phyloP scores from a whole-genome alignment of 2,113 vertebrate species.

The Prionailurus viverrinus region DNA sequence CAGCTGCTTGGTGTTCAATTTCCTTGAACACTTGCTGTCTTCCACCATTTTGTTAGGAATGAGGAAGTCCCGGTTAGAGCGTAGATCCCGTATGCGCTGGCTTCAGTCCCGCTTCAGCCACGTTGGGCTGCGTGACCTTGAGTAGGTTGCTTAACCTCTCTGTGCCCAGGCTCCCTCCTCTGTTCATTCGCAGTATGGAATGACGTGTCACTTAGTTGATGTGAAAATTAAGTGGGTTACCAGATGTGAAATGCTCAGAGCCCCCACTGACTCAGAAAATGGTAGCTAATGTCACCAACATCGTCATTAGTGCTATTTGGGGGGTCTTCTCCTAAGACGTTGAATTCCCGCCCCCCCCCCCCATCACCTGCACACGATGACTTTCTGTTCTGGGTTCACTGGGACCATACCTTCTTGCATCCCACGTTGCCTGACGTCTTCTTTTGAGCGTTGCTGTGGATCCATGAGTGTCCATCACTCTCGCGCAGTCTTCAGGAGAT shows the following conservation, averaged over 20 bases:
- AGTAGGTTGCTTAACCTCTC: neutral
- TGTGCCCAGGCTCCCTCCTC: neutral
- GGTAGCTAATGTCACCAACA: neutral
- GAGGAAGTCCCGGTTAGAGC: neutral
- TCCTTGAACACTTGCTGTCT: neutral
- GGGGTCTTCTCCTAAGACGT: accelerated
- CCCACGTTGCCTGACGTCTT: neutral
- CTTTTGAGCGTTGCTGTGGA: accelerated
- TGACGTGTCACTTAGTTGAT: neutral
- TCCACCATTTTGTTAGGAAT: neutral
- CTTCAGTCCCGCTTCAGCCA: neutral
- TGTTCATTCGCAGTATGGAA: neutral
- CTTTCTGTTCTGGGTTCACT: neutral
- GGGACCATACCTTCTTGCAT: accelerated
- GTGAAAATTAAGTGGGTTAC: neutral
- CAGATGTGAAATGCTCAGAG: neutral
- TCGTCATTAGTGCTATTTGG: accelerated
- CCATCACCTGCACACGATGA: no score
- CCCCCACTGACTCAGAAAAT: neutral
- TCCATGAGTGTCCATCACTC: accelerated
- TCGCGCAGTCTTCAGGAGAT: accelerated
- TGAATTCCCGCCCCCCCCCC: no score
- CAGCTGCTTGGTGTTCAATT: neutral
- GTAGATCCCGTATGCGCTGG: accelerated
- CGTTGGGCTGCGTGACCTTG: neutral